phyloP scores from a whole-genome alignment of 1,140 invertebrate species.

The Rhopalosiphum maidis region DNA sequence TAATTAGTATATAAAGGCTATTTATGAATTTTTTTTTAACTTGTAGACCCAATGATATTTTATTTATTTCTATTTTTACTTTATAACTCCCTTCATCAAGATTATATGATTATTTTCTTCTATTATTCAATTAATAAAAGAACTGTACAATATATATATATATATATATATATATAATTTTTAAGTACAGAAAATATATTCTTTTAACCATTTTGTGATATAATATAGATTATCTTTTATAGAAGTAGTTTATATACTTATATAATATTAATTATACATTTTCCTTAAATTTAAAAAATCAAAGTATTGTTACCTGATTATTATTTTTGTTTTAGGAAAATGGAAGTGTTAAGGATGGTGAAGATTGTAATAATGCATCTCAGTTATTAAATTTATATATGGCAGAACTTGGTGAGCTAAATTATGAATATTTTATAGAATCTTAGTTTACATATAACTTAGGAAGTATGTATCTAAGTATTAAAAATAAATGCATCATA shows the following conservation, averaged over 20 bases:
- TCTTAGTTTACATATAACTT: not conserved
- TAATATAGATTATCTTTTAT: too few relatives aligned
- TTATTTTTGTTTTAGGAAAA: not conserved
- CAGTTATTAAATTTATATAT: slow-evolving; percentile 47
- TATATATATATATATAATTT: too few relatives aligned
- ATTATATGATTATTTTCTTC: not conserved
- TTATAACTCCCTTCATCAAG: not conserved
- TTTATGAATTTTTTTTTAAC: not conserved
- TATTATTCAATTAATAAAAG: too few relatives aligned
- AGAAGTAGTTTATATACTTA: too few relatives aligned
- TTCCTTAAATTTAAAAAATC: not conserved
- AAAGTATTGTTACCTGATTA: not conserved
- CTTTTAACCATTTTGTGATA: too few relatives aligned
- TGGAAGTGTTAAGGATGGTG: not conserved
- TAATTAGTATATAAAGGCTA: not conserved
- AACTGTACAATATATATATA: too few relatives aligned
- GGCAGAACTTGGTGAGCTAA: slow-evolving; percentile 42
- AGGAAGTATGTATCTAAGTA: not conserved
- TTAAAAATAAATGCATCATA: not conserved
- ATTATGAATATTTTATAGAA: not conserved
- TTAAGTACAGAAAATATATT: too few relatives aligned
- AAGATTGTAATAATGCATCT: not conserved
- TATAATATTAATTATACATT: too few relatives aligned
- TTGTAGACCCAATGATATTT: not conserved
- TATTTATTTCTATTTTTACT: not conserved